These are phyloP conservation scores for Calidris pygmaea DNA, from an alignment of 2,113 vertebrate genomes.

Conservation along the genomic window DNA sequence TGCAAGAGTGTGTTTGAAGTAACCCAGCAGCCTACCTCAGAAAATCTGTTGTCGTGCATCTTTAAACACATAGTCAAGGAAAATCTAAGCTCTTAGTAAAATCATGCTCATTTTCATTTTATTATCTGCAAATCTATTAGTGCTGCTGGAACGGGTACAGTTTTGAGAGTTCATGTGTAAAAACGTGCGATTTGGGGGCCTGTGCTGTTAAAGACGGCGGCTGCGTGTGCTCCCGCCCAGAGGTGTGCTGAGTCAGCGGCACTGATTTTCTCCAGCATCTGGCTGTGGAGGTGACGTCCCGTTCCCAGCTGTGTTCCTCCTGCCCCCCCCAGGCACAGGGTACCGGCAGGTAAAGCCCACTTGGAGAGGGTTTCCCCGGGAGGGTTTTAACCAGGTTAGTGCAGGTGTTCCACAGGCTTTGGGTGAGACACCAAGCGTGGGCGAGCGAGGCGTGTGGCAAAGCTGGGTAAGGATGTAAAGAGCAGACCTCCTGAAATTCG, in stretches of 20 bases:
- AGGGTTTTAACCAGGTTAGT: not conserved
- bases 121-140: not conserved
- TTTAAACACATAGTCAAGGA: not conserved
- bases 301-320: not conserved
- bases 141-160: not conserved
- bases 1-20: not conserved
- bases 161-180: not conserved
- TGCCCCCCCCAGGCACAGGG: accelerated
- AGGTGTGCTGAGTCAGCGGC: not conserved
- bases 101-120: not conserved
- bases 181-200: accelerated
- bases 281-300: not conserved
- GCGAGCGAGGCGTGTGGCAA: not conserved
- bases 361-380: not conserved
- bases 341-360: not conserved
- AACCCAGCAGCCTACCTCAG: not conserved
- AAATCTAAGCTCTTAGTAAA: not conserved
- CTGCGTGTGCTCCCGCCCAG: not conserved
- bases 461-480: not conserved
- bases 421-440: accelerated
- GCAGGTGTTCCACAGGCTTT: not conserved
- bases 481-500: not conserved
- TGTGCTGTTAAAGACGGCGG: not conserved
- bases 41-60: not conserved
- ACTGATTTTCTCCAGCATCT: not conserved